phyloP scores from a whole-genome alignment of 2,113 vertebrate genomes.

The Theristicus caerulescens region DNA sequence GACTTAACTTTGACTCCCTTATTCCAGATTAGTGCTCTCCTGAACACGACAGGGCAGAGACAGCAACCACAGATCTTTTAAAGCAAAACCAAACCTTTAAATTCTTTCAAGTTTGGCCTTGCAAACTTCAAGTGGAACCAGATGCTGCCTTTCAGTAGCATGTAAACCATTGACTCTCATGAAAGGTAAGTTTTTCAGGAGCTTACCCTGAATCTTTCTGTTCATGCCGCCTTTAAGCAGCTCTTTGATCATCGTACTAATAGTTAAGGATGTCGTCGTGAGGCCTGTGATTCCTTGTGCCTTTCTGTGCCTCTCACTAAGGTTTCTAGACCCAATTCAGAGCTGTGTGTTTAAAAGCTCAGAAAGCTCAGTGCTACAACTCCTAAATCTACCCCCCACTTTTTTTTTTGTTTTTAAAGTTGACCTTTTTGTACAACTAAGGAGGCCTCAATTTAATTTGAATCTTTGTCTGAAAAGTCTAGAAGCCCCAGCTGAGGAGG shows the following conservation, averaged over 20 bases:
- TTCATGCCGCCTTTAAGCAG: not conserved
- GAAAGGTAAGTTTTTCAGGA: not conserved
- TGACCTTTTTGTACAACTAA: not conserved
- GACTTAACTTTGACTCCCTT: not conserved
- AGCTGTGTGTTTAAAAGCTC: not conserved
- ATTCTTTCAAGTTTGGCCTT: not conserved
- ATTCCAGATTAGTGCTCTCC: not conserved
- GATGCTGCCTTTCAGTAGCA: not conserved
- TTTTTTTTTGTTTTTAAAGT: not conserved
- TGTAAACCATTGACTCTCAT: not conserved
- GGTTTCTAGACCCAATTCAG: not conserved
- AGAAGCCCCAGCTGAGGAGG: not conserved
- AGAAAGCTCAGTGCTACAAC: not conserved
- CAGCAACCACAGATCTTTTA: not conserved
- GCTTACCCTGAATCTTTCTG: not conserved
- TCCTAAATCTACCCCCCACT: not conserved
- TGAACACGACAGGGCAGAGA: not conserved
- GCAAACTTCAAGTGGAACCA: not conserved
- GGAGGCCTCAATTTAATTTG: not conserved
- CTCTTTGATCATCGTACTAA: not conserved
- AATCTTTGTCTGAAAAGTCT: rapidly evolving
- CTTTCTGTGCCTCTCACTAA: not conserved
- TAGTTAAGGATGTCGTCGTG: rapidly evolving
- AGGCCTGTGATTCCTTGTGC: not conserved
- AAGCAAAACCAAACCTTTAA: not conserved